Evolutionary conservation across 2,797 vertebrate species (phyloP).

Genomic region (Malacoraja senta): DNA sequence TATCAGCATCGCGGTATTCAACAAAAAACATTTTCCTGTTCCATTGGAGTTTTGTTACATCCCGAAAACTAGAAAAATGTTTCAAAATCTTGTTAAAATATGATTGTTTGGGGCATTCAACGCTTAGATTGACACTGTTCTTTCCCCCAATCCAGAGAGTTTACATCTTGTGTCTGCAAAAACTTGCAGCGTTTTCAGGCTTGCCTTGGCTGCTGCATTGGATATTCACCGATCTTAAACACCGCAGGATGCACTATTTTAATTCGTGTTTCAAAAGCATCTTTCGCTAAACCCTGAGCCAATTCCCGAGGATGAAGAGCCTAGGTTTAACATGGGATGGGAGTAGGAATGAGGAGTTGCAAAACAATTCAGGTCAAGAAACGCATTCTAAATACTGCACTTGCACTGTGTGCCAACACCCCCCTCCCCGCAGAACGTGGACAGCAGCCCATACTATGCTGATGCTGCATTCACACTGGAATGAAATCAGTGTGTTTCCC

Average conservation of each 20-base stretch:
- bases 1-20: background rate
- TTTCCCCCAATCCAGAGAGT: background rate
- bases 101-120: background rate
- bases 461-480: conserved; percentile 3
- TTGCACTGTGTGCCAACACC: background rate
- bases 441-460: background rate
- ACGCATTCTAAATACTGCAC: background rate
- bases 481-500: background rate
- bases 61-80: background rate
- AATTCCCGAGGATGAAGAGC: background rate
- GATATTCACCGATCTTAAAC: background rate
- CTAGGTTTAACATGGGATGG: too few relatives aligned
- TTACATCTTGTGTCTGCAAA: conserved; percentile 27
- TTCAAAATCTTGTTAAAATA: background rate
- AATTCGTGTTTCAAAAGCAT: background rate
- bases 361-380: conserved; percentile 35
- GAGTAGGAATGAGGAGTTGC: too few relatives aligned
- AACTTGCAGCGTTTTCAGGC: conserved; percentile 27
- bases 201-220: background rate
- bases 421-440: background rate
- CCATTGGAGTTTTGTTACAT: background rate
- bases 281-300: background rate
- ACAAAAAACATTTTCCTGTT: background rate
- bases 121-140: background rate
- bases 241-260: background rate